These are phyloP conservation scores for Gnathonemus longibarbis DNA, from an alignment of 2,113 vertebrate species.

Conservation along the genomic window DNA sequence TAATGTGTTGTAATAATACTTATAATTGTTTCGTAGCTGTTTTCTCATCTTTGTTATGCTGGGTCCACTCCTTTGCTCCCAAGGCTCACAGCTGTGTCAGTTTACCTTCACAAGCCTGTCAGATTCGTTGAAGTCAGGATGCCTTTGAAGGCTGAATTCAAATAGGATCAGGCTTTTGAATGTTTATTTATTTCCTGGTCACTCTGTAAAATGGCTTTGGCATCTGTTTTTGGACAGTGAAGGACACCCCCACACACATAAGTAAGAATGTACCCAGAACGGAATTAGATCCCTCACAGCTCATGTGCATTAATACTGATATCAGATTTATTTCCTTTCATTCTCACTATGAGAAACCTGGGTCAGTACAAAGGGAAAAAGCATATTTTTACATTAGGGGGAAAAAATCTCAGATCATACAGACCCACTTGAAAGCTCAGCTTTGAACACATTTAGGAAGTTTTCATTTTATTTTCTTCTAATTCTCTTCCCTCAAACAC, in stretches of 20 bases:
- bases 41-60: not conserved
- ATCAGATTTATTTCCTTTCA: not conserved
- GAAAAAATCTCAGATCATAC: not conserved
- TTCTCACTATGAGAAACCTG: not conserved
- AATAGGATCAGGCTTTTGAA: constrained; percentile 5
- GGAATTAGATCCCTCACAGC: not conserved
- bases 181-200: constrained; percentile 1
- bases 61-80: not conserved
- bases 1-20: not conserved
- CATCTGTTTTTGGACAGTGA: not conserved
- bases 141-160: constrained; percentile 14
- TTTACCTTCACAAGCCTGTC: not conserved
- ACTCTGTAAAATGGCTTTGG: not conserved
- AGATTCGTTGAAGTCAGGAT: not conserved
- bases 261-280: not conserved
- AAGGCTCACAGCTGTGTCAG: not conserved
- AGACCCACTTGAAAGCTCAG: not conserved
- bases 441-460: not conserved
- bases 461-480: not conserved
- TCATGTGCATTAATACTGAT: not conserved
- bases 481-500: not conserved
- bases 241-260: not conserved
- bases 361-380: not conserved
- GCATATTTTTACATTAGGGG: not conserved
- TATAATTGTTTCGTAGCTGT: not conserved